Evolutionary conservation across 2,797 vertebrate species (phyloP).

Genomic region (Salmo trutta): DNA sequence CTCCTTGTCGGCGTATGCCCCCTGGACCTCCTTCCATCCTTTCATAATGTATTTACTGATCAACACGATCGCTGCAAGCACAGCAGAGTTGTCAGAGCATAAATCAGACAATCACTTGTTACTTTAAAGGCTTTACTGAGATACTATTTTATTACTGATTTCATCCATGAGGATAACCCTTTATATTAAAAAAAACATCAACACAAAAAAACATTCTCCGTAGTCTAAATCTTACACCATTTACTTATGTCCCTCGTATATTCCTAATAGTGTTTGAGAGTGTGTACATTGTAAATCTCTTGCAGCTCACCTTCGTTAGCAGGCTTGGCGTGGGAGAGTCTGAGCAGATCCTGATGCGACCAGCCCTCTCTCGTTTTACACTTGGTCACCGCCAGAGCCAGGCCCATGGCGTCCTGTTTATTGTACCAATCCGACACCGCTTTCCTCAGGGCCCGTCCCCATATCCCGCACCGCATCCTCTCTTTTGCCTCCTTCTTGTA

Average conservation of each 20-base stretch:
- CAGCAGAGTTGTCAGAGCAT: constrained; percentile 10
- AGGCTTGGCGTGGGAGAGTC: constrained; percentile 92
- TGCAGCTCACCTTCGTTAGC: constrained; percentile 83
- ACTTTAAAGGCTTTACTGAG: background rate
- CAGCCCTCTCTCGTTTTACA: constrained; percentile 92
- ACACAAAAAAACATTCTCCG: background rate
- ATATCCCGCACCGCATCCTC: constrained; percentile 92
- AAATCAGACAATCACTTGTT: background rate
- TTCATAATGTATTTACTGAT: constrained; percentile 93
- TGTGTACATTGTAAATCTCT: constrained; percentile 1
- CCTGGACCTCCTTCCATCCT: constrained; percentile 90
- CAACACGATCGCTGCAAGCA: constrained; percentile 81
- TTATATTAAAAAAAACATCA: background rate
- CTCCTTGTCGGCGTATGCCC: constrained; percentile 81
- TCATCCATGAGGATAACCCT: background rate
- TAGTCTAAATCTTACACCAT: background rate
- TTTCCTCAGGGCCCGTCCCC: constrained; percentile 93
- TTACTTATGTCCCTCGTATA: background rate
- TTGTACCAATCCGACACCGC: constrained; percentile 95
- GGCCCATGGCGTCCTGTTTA: constrained; percentile 82
- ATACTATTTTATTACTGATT: background rate
- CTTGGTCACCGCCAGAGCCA: constrained; percentile 87
- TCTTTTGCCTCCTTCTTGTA: constrained; percentile 93
- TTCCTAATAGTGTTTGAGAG: background rate
- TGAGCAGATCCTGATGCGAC: constrained; percentile 93